phyloP scores from a whole-genome alignment of 2,888 invertebrate genomes.

The Acrobasis suavella region DNA sequence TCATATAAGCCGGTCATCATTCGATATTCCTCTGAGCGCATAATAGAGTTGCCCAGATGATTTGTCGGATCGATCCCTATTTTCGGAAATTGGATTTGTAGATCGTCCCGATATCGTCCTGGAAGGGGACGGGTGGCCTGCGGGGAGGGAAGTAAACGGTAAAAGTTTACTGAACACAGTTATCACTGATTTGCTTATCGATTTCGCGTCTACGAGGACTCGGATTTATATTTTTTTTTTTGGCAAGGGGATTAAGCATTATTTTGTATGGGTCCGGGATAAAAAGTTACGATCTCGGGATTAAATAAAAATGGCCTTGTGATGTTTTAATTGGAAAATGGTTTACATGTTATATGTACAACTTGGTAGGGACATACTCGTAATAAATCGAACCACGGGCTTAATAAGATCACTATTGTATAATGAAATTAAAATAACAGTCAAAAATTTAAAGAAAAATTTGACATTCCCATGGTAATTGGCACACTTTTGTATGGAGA shows the following conservation, averaged over 20 bases:
- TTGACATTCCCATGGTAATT: no score
- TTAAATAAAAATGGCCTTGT: background rate
- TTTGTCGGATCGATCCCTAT: slow-evolving; percentile 83
- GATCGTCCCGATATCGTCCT: slow-evolving; percentile 74
- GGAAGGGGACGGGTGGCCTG: slow-evolving; percentile 43
- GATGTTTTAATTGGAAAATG: background rate
- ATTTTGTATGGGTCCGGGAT: background rate
- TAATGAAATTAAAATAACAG: no score
- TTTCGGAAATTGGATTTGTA: slow-evolving; percentile 84
- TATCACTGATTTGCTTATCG: slow-evolving; percentile 81
- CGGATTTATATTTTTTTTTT: slow-evolving; percentile 9
- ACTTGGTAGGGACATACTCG: no score
- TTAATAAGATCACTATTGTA: no score
- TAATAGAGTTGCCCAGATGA: slow-evolving; percentile 79
- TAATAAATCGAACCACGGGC: no score
- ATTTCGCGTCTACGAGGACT: slow-evolving; percentile 43
- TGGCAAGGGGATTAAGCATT: slow-evolving; percentile 6
- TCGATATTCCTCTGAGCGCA: slow-evolving; percentile 30
- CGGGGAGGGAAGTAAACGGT: slow-evolving; percentile 56
- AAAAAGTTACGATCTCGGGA: background rate
- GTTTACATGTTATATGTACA: no score
- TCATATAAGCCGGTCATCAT: slow-evolving; percentile 28
- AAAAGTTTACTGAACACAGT: slow-evolving; percentile 67
- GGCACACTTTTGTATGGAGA: no score
- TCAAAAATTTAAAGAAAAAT: no score